phyloP scores from a whole-genome alignment of 2,888 invertebrate genomes.

The Drosophila colorata region DNA sequence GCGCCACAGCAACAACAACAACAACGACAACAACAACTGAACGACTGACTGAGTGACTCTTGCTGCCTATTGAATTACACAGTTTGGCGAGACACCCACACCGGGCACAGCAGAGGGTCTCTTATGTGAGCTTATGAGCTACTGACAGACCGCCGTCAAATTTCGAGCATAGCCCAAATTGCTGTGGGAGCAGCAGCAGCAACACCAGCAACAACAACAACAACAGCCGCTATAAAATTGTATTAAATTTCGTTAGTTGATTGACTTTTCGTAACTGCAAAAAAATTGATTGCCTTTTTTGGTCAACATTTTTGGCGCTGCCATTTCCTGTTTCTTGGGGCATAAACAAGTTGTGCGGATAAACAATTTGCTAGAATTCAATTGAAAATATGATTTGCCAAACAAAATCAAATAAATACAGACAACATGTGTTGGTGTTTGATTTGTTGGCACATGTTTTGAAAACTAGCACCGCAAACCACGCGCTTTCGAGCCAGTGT shows the following conservation, averaged over 20 bases:
- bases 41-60: conserved; percentile 25
- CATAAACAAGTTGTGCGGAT: conserved; percentile 38
- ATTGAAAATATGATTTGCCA: conserved; percentile 45
- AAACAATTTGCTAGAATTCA: conserved; percentile 59
- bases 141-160: conserved; percentile 76
- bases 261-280: conserved; percentile 71
- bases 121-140: conserved; percentile 37
- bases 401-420: conserved; percentile 14
- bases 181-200: conserved; percentile 54
- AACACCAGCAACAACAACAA: conserved; percentile 34
- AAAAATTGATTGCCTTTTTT: conserved; percentile 71
- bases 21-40: conserved; percentile 16
- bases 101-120: conserved; percentile 39
- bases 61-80: conserved; percentile 70
- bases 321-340: conserved; percentile 59
- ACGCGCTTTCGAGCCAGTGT: conserved; percentile 7
- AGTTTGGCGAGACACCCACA: conserved; percentile 38
- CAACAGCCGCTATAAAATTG: conserved; percentile 59
- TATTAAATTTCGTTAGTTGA: conserved; percentile 77
- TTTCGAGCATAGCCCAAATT: conserved; percentile 68
- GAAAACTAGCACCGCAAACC: conserved; percentile 21
- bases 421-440: conserved; percentile 46
- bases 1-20: conserved; percentile 36
- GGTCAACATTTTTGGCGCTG: conserved; percentile 64
- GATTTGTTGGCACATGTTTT: conserved; percentile 35